Conservation (phyloP, 1,140 invertebrate genomes). For the Aporrectodea caliginosa region DNA sequence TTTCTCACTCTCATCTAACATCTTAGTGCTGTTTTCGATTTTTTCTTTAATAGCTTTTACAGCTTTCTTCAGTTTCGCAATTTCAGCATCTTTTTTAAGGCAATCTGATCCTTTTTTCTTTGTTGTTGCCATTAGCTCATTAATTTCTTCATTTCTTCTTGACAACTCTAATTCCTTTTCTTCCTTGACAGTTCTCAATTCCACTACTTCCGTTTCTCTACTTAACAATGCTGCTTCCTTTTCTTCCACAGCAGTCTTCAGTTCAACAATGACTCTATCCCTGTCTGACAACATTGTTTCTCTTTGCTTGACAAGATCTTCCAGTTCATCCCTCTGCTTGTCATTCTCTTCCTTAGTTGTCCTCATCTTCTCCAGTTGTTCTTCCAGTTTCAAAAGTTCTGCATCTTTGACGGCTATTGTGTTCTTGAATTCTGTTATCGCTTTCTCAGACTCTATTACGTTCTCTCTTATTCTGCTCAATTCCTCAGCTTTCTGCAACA, state of each 20-base stretch:
- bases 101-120: not conserved
- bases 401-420: too few relatives aligned
- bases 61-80: not conserved
- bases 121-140: not conserved
- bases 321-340: too few relatives aligned
- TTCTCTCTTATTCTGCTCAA: too few relatives aligned
- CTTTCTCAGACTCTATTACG: too few relatives aligned
- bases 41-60: not conserved
- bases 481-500: too few relatives aligned
- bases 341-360: too few relatives aligned
- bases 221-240: not conserved
- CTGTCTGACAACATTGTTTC: too few relatives aligned
- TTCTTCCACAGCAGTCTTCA: not conserved
- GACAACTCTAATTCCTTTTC: not conserved
- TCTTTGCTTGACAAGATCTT: too few relatives aligned
- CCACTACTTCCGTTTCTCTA: not conserved
- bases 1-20: not conserved
- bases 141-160: not conserved
- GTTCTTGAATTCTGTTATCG: too few relatives aligned
- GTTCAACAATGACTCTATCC: too few relatives aligned
- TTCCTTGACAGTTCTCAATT: not conserved
- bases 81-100: not conserved
- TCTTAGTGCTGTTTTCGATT: not conserved
- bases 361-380: too few relatives aligned
- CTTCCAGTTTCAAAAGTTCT: too few relatives aligned